Percentiles rank a stretch among this genome's conserved stretches.
These are phyloP conservation scores for Rhea pennata DNA, from an alignment of 2,113 vertebrate genomes.

Conservation along the genomic window DNA sequence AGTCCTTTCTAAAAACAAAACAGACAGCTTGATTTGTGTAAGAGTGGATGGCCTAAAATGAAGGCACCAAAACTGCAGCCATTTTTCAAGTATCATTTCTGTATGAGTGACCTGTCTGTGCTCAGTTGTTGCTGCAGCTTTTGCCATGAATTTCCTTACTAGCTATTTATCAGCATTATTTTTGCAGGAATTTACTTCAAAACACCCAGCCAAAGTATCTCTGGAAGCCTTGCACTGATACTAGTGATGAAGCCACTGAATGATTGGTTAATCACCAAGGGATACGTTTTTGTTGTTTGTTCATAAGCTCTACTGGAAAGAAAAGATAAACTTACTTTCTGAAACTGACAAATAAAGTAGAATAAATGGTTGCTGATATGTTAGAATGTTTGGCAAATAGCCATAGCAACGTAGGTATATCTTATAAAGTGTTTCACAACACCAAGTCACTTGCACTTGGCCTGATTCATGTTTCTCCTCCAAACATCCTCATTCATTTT, in stretches of 20 bases:
- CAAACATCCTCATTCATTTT: background rate
- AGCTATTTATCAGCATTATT: background rate
- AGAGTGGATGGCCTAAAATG: background rate
- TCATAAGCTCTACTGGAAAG: background rate
- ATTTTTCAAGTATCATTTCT: background rate
- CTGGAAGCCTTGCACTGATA: background rate
- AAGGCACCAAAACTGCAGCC: background rate
- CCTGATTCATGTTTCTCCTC: background rate
- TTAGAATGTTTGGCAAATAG: background rate
- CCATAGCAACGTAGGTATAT: background rate
- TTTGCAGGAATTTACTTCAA: background rate
- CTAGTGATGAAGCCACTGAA: background rate
- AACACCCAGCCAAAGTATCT: background rate
- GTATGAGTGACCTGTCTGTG: background rate
- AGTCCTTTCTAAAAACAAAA: background rate
- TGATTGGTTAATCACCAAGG: background rate
- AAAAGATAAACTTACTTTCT: background rate
- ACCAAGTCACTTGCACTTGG: background rate
- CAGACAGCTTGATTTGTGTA: background rate
- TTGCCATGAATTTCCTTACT: background rate
- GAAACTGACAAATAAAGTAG: background rate
- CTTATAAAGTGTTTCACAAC: background rate
- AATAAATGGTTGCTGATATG: background rate
- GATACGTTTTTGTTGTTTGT: background rate
- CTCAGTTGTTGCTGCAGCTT: background rate